Percentiles rank a stretch among this genome's conserved stretches.
These are phyloP conservation scores for Laterallus jamaicensis DNA, from an alignment of 2,113 vertebrate species.

Conservation along the genomic window DNA sequence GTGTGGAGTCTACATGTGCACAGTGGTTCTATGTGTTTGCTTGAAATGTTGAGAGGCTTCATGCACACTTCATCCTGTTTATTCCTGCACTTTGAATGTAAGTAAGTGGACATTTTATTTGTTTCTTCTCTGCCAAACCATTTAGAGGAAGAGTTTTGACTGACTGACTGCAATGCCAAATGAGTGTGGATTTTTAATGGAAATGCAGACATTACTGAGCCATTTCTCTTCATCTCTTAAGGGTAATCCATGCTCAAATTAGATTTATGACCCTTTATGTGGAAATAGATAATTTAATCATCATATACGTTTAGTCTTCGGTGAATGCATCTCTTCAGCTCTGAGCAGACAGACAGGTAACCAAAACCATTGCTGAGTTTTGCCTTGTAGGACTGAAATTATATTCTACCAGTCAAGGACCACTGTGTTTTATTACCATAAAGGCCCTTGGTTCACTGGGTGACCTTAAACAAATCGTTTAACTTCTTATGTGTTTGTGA, in stretches of 20 bases:
- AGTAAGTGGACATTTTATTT: neutral
- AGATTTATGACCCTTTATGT: neutral
- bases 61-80: neutral
- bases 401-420: neutral
- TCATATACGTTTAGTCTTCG: neutral
- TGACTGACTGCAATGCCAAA: neutral
- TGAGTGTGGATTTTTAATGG: neutral
- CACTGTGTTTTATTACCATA: neutral
- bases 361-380: neutral
- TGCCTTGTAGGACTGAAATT: neutral
- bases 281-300: neutral
- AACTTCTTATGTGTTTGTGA: neutral
- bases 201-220: neutral
- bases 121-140: neutral
- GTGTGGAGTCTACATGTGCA: rapidly evolving
- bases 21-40: neutral
- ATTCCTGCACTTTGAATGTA: neutral
- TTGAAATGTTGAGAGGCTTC: neutral
- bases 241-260: neutral
- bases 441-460: neutral
- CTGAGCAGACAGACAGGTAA: neutral
- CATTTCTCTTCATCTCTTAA: neutral
- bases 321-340: rapidly evolving
- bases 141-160: neutral
- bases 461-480: slow-evolving; percentile 3